A percentile compares a stretch with the other conserved stretches of the same genome.
Conservation (phyloP, 2,113 vertebrate genomes). For the Pica pica region DNA sequence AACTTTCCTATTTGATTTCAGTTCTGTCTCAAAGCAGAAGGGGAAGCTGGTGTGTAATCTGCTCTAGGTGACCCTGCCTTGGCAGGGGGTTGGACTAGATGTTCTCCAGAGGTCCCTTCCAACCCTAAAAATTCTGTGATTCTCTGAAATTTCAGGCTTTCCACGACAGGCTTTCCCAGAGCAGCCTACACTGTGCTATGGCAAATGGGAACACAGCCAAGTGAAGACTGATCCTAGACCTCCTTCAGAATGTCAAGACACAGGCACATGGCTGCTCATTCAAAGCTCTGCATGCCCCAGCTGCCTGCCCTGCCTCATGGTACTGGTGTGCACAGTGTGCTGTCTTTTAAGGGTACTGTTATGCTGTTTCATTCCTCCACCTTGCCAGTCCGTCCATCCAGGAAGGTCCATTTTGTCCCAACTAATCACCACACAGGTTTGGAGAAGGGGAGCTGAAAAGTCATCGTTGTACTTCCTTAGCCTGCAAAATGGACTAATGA, state of each 20-base stretch:
- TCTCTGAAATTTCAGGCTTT: neutral
- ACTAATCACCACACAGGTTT: neutral
- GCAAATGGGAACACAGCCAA: neutral
- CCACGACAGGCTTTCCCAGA: neutral
- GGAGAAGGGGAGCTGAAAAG: neutral
- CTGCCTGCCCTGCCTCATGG: neutral
- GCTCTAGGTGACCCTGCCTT: neutral
- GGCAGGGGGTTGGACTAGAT: neutral
- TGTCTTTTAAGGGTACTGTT: neutral
- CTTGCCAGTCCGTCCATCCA: neutral
- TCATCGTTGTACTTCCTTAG: neutral
- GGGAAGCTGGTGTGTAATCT: neutral
- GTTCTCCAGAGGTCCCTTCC: neutral
- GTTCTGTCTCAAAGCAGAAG: neutral
- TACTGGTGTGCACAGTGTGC: fast-evolving
- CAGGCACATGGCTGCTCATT: fast-evolving
- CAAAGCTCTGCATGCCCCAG: neutral
- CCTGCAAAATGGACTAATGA: neutral
- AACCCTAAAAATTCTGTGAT: neutral
- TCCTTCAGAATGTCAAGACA: neutral
- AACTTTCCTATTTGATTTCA: neutral
- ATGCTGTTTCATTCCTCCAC: neutral
- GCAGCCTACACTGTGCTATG: too few relatives aligned
- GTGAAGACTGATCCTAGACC: neutral
- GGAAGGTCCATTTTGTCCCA: neutral